Conservation (phyloP, 1,140 invertebrate species). For the Diplogasteroides magnus region DNA sequence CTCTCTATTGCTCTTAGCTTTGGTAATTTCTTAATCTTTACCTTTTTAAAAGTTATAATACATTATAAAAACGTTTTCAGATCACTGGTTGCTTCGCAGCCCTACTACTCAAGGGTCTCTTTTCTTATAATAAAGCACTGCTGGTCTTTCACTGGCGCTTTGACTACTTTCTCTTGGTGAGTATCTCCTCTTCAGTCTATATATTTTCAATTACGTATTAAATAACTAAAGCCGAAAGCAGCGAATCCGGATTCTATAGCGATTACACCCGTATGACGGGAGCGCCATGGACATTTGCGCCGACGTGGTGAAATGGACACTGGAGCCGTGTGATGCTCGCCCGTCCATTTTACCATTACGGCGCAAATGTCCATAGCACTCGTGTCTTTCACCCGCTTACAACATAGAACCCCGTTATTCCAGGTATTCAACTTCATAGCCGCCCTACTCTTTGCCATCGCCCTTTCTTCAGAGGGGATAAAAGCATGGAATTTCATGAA, state of each 20-base stretch:
- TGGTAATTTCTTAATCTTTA: constrained; percentile 12
- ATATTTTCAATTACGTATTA: no score
- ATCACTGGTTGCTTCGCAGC: background rate
- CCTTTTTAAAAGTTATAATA: no score
- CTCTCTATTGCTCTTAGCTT: constrained; percentile 22
- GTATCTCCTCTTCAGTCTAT: background rate
- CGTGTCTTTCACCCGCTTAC: no score
- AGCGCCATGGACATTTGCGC: no score
- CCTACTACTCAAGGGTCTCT: background rate
- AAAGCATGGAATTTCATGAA: background rate
- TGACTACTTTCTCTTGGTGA: background rate
- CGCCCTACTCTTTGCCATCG: constrained; percentile 4
- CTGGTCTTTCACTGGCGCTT: background rate
- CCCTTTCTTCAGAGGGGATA: background rate
- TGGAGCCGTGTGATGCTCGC: no score
- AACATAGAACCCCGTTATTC: no score
- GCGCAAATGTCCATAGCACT: no score
- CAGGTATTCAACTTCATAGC: constrained; percentile 14
- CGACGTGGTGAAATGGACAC: no score
- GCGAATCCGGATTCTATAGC: no score
- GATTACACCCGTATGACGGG: no score
- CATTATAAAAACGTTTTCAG: background rate
- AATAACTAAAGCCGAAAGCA: no score
- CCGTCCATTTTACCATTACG: no score
- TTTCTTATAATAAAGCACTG: background rate